These are phyloP conservation scores for Phalera bucephala DNA, from an alignment of 2,888 invertebrate species.

Conservation along the genomic window DNA sequence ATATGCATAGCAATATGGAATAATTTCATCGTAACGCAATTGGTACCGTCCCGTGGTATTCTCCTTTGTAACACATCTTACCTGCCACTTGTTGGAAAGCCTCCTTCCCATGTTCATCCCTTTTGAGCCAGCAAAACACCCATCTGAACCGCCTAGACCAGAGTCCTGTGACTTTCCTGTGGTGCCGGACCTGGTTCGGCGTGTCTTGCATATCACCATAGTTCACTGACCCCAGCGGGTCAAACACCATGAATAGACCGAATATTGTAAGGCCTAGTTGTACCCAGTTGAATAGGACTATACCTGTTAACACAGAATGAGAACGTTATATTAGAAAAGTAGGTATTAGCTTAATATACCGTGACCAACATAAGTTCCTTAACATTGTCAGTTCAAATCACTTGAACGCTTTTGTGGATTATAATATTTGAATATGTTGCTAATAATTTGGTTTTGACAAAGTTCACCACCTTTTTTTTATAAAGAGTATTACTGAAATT, in stretches of 20 bases:
- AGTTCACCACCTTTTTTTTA: too few relatives aligned
- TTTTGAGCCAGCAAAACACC: conserved; percentile 88
- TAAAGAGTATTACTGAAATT: too few relatives aligned
- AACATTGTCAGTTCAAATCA: too few relatives aligned
- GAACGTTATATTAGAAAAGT: background rate
- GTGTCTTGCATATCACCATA: conserved; percentile 85
- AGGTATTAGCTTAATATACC: background rate
- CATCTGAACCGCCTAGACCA: conserved; percentile 90
- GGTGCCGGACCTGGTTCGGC: conserved; percentile 85
- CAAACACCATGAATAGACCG: conserved; percentile 91
- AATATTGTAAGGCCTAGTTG: conserved; percentile 88
- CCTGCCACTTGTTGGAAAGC: conserved; percentile 92
- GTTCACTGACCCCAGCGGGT: conserved; percentile 88
- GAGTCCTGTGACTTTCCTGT: conserved; percentile 87
- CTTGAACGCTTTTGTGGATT: too few relatives aligned
- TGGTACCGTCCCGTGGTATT: too few relatives aligned
- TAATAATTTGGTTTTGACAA: too few relatives aligned
- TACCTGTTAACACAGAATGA: conserved; percentile 75
- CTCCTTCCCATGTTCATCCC: conserved; percentile 89
- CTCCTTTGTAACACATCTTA: too few relatives aligned
- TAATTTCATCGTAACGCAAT: too few relatives aligned
- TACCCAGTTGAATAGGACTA: conserved; percentile 92
- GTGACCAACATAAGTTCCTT: too few relatives aligned
- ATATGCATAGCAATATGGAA: too few relatives aligned
- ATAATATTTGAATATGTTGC: too few relatives aligned